Percentiles rank a stretch among this genome's conserved stretches.
Conservation (phyloP, 2,888 invertebrate genomes). For the Minunthozetes semirufus region DNA sequence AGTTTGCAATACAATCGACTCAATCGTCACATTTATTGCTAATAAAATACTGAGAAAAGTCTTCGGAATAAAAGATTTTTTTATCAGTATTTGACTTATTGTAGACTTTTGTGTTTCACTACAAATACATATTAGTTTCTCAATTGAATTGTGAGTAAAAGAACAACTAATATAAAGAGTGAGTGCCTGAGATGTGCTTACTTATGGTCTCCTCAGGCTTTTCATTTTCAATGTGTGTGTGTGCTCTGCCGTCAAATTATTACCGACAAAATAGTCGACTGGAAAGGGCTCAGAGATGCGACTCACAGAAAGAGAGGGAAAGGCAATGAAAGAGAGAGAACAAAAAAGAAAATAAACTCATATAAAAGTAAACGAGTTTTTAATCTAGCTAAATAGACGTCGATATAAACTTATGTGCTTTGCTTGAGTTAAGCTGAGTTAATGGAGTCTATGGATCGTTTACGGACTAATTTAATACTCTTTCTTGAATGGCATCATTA, state of each 20-base stretch:
- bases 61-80: constrained; percentile 1
- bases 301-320: neutral
- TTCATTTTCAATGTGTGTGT: neutral
- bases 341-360: constrained; percentile 28
- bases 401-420: constrained; percentile 32
- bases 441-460: constrained; percentile 31
- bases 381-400: constrained; percentile 31
- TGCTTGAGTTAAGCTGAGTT: constrained; percentile 28
- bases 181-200: neutral
- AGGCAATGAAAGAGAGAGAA: neutral
- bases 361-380: constrained; percentile 32
- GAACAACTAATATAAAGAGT: neutral
- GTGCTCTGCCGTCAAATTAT: constrained; percentile 2
- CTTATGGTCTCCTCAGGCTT: constrained; percentile 23
- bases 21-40: neutral
- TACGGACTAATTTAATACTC: constrained; percentile 31
- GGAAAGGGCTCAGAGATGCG: neutral
- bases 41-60: neutral
- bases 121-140: neutral
- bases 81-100: constrained; percentile 12
- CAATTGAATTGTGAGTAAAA: neutral
- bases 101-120: neutral
- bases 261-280: neutral
- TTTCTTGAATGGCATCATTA: constrained; percentile 29
- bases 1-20: neutral